Percentiles rank a stretch among this genome's conserved stretches.
phyloP scores from a whole-genome alignment of 2,888 invertebrate species.

The Notodonta ziczac region DNA sequence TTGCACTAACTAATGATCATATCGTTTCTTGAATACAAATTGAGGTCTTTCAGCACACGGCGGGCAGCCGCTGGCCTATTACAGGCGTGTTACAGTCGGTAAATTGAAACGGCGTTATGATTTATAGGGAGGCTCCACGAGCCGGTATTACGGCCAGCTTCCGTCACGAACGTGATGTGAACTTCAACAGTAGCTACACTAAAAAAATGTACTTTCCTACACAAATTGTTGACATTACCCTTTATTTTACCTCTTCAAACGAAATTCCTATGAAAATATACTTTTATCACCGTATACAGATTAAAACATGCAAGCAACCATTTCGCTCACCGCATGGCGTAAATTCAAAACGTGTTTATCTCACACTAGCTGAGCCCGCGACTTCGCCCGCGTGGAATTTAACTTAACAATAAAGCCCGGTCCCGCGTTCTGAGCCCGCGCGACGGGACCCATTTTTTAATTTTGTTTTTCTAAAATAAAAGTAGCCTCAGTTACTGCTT shows the following conservation, averaged over 20 bases:
- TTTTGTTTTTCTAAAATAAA: too few species aligned
- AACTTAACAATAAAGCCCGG: too few species aligned
- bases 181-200: slow-evolving; percentile 51
- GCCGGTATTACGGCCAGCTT: slow-evolving; percentile 72
- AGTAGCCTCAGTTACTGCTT: too few species aligned
- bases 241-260: too few species aligned
- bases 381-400: too few species aligned
- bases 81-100: slow-evolving; percentile 69
- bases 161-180: slow-evolving; percentile 70
- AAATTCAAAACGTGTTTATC: slow-evolving; percentile 51
- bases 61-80: slow-evolving; percentile 68
- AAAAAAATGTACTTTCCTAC: slow-evolving; percentile 38
- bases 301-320: slow-evolving; percentile 38
- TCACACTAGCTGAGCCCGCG: too few species aligned
- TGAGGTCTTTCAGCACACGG: slow-evolving; percentile 73
- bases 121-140: slow-evolving; percentile 77
- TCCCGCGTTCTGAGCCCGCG: too few species aligned
- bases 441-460: too few species aligned
- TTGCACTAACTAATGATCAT: slow-evolving; percentile 81
- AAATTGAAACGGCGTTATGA: slow-evolving; percentile 82
- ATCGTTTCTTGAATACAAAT: slow-evolving; percentile 81
- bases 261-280: too few species aligned
- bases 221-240: not conserved
- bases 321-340: slow-evolving; percentile 29
- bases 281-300: not conserved